Percentiles rank a stretch among this genome's conserved stretches.
phyloP scores from a whole-genome alignment of 2,113 vertebrate genomes.

The Stomatorhinus ivindoensis region DNA sequence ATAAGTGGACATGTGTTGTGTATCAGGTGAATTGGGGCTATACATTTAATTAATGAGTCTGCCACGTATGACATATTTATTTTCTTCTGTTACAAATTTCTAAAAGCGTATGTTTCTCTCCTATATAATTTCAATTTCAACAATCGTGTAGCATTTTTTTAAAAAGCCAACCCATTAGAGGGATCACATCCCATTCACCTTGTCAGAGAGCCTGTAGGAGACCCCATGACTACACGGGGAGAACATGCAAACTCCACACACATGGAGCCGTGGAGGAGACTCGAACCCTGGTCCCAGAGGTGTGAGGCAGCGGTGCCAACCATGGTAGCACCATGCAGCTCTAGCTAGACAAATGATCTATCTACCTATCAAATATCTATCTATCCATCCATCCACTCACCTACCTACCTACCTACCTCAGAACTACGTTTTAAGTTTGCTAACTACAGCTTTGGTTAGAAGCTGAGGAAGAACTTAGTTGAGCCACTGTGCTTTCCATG shows the following conservation, averaged over 20 bases:
- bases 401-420: background rate
- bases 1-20: background rate
- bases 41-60: background rate
- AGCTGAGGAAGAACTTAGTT: constrained; percentile 21
- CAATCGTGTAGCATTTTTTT: background rate
- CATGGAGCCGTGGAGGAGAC: no score
- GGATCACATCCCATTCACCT: no score
- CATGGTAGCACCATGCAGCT: no score
- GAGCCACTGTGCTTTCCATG: constrained; percentile 32
- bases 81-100: background rate
- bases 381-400: background rate
- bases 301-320: no score
- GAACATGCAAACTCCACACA: no score
- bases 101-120: background rate
- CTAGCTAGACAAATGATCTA: background rate
- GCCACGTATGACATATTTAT: background rate
- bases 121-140: background rate
- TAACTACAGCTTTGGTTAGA: constrained; percentile 16
- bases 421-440: background rate
- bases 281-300: no score
- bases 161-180: no score
- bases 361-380: background rate
- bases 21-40: background rate
- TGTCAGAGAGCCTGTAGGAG: no score
- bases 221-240: no score